Evolutionary conservation across 2,888 invertebrate genomes (phyloP), one percentile per base, ranked within the genome.

Genomic region (Vannuccia rotundouncinata): DNA sequence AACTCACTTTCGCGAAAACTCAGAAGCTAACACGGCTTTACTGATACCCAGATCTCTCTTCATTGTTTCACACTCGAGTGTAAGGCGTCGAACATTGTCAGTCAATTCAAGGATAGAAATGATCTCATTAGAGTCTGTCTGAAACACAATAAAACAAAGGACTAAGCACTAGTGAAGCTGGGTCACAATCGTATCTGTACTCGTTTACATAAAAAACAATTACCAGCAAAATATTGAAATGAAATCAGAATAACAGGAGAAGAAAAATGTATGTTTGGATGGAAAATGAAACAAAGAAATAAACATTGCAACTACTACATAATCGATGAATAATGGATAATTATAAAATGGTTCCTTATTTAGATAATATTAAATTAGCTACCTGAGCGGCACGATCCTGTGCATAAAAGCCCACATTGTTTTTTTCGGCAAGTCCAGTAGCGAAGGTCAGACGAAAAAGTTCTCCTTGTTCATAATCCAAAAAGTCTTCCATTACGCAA

Each of bases 391-490:
- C 81, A 31, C 86, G 81, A 82, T 87, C 87, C 82, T 85, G 83
- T 74, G 85, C 84, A 83, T 86, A 87, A 83, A 86, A 87, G 0
- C 87, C 87, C 83, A 87, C 84, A 82, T 87, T 87, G 77, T 85
- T 85, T 29, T 84, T 83, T 82, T 87, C 87, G 25, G 86, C 86
- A 25, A 28, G 2, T 73, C 73, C 73, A 28, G 29, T 28, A 25
- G 73, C 27, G 73, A 73, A 73, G 27, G 73, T 27, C 22, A 73
- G 22, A 5, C 45, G 45, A 17, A 45, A 45, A 25, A 73, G 73
- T 25, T 73, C 73, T 5, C 73, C 73, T 5, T 27, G 29, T 5
- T 73, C 73, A 27, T 13, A 5, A n/a, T 73, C 73, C n/a, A n/a
- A 59, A 59, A 13, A 13, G 13, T 13, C 13, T 59, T 59, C 59